Conservation (phyloP, 2,797 vertebrate genomes). For the Sebastolobus altivelis region DNA sequence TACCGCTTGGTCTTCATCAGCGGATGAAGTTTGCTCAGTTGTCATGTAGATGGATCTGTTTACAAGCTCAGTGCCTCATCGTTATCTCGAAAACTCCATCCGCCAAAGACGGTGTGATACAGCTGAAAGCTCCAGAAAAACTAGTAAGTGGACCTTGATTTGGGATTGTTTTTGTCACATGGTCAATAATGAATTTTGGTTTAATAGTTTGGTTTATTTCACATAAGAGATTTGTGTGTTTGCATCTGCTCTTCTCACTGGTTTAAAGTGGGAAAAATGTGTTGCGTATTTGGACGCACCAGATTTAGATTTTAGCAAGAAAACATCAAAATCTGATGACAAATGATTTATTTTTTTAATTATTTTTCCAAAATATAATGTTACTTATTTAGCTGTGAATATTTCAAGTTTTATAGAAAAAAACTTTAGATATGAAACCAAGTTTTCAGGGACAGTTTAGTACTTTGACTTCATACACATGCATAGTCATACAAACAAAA, state of each 20-base stretch:
- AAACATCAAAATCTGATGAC: too few relatives aligned
- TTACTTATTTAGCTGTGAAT: background rate
- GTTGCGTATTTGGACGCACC: too few relatives aligned
- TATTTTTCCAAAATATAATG: background rate
- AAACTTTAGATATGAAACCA: background rate
- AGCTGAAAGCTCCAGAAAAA: background rate
- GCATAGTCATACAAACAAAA: background rate
- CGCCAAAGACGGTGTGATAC: too few relatives aligned
- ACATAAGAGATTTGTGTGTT: background rate
- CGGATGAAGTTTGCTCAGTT: background rate
- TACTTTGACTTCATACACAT: background rate
- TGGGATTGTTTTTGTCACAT: background rate
- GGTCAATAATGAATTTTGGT: background rate
- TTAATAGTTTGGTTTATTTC: background rate
- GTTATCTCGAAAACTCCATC: too few relatives aligned
- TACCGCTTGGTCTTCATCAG: background rate
- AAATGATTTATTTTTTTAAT: too few relatives aligned
- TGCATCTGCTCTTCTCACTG: too few relatives aligned
- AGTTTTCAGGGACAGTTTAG: background rate
- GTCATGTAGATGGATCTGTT: background rate
- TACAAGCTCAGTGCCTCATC: background rate
- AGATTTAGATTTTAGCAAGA: too few relatives aligned
- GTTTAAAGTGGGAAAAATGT: too few relatives aligned
- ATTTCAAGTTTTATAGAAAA: background rate
- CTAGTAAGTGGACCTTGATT: background rate